Evolutionary conservation across 2,888 invertebrate species (phyloP).

Genomic region (Eulithis prunata): DNA sequence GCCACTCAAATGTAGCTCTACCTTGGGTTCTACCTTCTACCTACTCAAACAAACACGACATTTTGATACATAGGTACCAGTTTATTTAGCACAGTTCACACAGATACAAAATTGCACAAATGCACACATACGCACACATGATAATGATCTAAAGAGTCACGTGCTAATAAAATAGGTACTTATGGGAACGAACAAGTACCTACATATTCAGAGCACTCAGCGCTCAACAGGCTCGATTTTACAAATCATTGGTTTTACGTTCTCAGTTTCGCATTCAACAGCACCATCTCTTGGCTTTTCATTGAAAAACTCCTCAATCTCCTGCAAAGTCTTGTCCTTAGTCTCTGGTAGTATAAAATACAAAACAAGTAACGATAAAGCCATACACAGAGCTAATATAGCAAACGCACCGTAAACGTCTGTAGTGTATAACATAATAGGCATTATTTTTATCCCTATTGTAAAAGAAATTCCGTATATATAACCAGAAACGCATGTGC

Average conservation of each 20-base stretch:
- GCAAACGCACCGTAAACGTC: constrained; percentile 3
- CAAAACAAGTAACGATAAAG: background rate
- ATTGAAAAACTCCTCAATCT: constrained; percentile 1
- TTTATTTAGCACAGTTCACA: no score
- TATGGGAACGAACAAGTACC: no score
- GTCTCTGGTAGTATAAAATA: constrained; percentile 6
- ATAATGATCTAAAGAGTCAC: no score
- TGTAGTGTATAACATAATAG: background rate
- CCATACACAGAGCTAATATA: background rate
- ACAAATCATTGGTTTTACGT: background rate
- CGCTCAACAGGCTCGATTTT: background rate
- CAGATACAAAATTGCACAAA: no score
- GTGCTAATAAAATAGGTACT: no score
- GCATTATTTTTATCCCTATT: background rate
- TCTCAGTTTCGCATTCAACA: background rate
- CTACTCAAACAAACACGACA: no score
- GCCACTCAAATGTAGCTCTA: no score
- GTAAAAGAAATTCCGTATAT: background rate
- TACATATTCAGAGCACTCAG: background rate
- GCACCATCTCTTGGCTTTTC: background rate
- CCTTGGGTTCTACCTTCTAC: no score
- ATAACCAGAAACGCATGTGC: background rate
- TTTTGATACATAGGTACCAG: no score
- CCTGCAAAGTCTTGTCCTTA: background rate
- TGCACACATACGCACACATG: no score